Base-by-base conservation (phyloP, 2,113 vertebrate species). In the Dolichotis patagonum region DNA sequence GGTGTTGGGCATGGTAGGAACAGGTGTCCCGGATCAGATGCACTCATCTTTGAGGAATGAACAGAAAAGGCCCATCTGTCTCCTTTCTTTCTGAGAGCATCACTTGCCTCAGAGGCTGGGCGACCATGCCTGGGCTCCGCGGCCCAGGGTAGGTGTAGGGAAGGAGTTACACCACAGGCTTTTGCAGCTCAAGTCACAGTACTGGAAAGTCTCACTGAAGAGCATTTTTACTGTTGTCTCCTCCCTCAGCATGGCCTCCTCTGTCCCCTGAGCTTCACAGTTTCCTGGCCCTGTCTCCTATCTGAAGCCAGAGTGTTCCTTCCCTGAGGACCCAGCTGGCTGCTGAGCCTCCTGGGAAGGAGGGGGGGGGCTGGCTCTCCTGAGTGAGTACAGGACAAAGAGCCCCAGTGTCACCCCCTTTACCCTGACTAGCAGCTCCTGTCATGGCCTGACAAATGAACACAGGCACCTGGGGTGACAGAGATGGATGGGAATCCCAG, bases 401-500 rank as follows among this genome's bases (percentile, higher is more conserved):
- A 60, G 17, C 13, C 22, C 54, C 5, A 0, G 3, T 43, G 95
- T 69, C 43, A 12, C 35, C 52, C 26, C 28, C 60, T 54, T 80
- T 77, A 35, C 73, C 67, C 88, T 52, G 56, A 63, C 88, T 0
- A 89, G 95, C 95, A 85, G 84, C 63, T 97, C 92, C 98, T 28
- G 85, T 97, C 97, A 81, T 95, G 93, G 96, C 60, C 75, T 98
- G 98, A 98, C 94, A 98, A 98, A 99, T 98, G 98, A 97, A 98
- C 63, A 22, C 1, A 52, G 49, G 98, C 97, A 96, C 80, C 88
- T 96, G n/a, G 26, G 96, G 71, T 96, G 98, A 99, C 99, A 98
- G 97, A 98, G 99, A 99, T 93, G 98, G 98, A 99, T 99, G 97
- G 95, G 81, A 78, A 96, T 88, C 94, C 94, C 96, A 91, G 98